A percentile compares a stretch with the other conserved stretches of the same genome.
Evolutionary conservation across 1,140 invertebrate species (phyloP).

Genomic region (Papilio polytes): DNA sequence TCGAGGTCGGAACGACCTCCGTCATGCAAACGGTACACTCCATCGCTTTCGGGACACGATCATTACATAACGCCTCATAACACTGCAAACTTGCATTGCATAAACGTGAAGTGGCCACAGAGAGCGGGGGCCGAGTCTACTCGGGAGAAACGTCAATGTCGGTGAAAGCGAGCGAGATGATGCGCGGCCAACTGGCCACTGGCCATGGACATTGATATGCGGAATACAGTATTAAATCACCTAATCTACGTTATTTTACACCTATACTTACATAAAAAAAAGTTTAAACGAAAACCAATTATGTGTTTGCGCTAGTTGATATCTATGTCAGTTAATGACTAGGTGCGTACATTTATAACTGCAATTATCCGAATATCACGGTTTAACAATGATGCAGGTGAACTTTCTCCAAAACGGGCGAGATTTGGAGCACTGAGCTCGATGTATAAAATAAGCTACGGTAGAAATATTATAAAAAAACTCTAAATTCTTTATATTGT

Average conservation of each 20-base stretch:
- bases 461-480: not conserved
- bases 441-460: not conserved
- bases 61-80: slow-evolving; percentile 42
- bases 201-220: not conserved
- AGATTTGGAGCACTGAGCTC: slow-evolving; percentile 15
- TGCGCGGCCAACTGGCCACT: slow-evolving; percentile 1
- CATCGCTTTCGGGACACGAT: slow-evolving; percentile 31
- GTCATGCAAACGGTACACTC: slow-evolving; percentile 42
- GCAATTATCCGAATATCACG: slow-evolving; percentile 28
- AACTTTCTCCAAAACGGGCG: slow-evolving; percentile 16
- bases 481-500: not conserved
- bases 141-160: slow-evolving; percentile 32
- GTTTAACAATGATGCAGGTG: slow-evolving; percentile 15
- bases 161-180: slow-evolving; percentile 39
- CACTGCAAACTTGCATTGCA: slow-evolving; percentile 39
- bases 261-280: not conserved
- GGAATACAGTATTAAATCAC: not conserved
- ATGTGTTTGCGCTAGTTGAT: not conserved
- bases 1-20: slow-evolving; percentile 47
- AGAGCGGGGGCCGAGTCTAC: not conserved
- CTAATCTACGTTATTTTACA: not conserved
- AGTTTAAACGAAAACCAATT: not conserved
- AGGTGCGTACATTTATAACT: slow-evolving; percentile 27
- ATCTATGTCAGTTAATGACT: not conserved
- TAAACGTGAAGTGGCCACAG: slow-evolving; percentile 13